These are phyloP conservation scores for Hofmannophila pseudospretella DNA, from an alignment of 2,888 invertebrate genomes.

Conservation along the genomic window DNA sequence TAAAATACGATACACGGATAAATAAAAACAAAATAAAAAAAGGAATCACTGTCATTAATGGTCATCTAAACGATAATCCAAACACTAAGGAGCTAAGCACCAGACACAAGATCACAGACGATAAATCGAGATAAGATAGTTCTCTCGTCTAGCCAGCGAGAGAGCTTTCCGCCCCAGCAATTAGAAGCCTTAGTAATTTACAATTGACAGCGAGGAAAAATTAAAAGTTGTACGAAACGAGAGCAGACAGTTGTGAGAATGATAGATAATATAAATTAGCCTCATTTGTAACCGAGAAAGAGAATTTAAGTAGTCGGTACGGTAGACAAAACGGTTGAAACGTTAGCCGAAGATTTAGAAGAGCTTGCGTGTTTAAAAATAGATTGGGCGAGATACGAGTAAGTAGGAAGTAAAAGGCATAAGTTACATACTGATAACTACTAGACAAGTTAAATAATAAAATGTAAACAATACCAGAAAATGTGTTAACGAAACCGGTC, in stretches of 20 bases:
- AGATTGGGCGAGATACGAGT: no score
- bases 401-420: no score
- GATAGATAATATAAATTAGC: conserved; percentile 10
- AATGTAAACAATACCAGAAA: no score
- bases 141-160: conserved; percentile 34
- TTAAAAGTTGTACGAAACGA: conserved; percentile 15
- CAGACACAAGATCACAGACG: conserved; percentile 21
- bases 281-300: conserved; percentile 12
- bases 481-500: no score
- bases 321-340: neutral
- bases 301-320: conserved; percentile 1
- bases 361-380: no score
- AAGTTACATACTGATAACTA: no score
- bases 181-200: conserved; percentile 29
- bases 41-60: neutral
- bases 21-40: neutral
- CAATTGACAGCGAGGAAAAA: conserved; percentile 29
- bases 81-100: conserved; percentile 1
- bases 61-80: neutral
- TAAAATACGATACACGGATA: no score
- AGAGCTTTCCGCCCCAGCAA: conserved; percentile 27
- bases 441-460: no score
- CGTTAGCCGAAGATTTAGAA: neutral
- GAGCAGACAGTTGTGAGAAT: conserved; percentile 10
- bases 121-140: conserved; percentile 38